Evolutionary conservation across 64 coral and sea anemone genomes (phyloP).

Genomic region (Pachyseris speciosa): DNA sequence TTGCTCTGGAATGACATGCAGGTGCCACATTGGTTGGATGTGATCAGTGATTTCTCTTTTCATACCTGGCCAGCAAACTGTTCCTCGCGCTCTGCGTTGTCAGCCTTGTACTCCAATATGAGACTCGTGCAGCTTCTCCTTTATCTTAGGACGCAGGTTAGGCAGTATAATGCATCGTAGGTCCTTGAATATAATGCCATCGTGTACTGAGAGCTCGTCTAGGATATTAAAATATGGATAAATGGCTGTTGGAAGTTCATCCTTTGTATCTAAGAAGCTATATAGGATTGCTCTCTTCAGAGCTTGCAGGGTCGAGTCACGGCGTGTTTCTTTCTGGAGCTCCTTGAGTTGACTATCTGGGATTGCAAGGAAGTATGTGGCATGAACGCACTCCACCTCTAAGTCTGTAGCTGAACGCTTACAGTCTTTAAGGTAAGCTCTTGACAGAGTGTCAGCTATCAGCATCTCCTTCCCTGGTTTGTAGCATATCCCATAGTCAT

Average conservation of each 20-base stretch:
- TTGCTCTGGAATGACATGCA: not conserved
- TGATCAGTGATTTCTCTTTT: not conserved
- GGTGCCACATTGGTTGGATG: not conserved
- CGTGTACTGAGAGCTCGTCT: no score
- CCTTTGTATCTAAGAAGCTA: not conserved
- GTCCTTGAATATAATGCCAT: not conserved
- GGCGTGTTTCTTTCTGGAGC: not conserved
- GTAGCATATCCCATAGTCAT: constrained; percentile 22
- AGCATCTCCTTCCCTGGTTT: not conserved
- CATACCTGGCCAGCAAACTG: not conserved
- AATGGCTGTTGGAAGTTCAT: not conserved
- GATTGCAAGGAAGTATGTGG: not conserved
- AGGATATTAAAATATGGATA: no score
- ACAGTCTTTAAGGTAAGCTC: not conserved
- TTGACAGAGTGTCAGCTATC: not conserved
- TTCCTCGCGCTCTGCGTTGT: not conserved
- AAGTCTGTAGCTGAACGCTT: not conserved
- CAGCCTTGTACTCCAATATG: not conserved
- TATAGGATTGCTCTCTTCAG: not conserved
- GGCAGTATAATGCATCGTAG: not conserved
- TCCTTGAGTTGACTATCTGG: not conserved
- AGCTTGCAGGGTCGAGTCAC: not conserved
- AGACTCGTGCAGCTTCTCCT: not conserved
- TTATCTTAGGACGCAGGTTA: not conserved
- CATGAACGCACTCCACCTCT: not conserved